phyloP scores from a whole-genome alignment of 2,113 vertebrate species.

The Acrocephalus kingi region DNA sequence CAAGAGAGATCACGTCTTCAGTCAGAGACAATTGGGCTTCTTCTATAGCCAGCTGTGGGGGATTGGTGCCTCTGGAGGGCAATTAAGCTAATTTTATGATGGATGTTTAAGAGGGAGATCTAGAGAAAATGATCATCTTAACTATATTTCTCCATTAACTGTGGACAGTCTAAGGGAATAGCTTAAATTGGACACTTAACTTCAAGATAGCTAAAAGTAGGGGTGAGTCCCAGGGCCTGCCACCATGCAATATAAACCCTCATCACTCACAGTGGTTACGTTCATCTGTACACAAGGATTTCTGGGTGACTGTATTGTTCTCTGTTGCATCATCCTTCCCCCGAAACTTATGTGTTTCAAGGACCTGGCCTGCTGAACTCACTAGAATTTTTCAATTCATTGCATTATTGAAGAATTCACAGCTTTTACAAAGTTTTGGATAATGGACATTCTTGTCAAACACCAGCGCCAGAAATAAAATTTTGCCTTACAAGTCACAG shows the following conservation, averaged over 20 bases:
- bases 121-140: not conserved
- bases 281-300: not conserved
- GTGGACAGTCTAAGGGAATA: not conserved
- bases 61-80: not conserved
- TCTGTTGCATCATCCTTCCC: not conserved
- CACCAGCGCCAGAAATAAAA: not conserved
- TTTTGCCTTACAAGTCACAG: not conserved
- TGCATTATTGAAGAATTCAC: not conserved
- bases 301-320: not conserved
- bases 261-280: not conserved
- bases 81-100: not conserved
- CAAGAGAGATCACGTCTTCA: not conserved
- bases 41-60: not conserved
- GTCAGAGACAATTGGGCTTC: not conserved
- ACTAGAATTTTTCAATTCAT: not conserved
- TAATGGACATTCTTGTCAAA: not conserved
- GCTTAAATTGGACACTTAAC: not conserved
- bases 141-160: not conserved
- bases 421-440: not conserved
- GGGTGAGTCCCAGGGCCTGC: not conserved
- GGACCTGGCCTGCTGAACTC: not conserved
- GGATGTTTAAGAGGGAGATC: not conserved
- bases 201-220: not conserved
- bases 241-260: not conserved
- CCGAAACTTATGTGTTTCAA: accelerated